Evolutionary conservation across 2,888 invertebrate genomes (phyloP).

Genomic region (Cephus runcator): DNA sequence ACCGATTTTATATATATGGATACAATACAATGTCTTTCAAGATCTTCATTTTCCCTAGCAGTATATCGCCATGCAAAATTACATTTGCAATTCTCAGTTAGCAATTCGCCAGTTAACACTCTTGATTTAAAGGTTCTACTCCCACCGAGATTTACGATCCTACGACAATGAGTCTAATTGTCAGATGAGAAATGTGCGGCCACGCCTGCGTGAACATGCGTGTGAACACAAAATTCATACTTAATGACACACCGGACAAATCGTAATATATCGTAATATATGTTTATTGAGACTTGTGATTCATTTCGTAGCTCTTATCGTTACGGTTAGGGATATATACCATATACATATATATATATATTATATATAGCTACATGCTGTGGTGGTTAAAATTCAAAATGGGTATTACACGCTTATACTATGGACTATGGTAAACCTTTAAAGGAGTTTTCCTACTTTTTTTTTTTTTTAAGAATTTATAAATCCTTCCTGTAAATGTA

Average conservation of each 20-base stretch:
- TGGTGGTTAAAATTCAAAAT: neutral
- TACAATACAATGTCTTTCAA: neutral
- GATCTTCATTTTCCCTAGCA: neutral
- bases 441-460: neutral
- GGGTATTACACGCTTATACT: neutral
- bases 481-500: neutral
- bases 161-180: conserved; percentile 36
- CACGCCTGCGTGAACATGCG: conserved; percentile 31
- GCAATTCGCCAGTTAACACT: neutral
- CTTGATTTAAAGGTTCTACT: neutral
- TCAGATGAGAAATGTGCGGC: conserved; percentile 32
- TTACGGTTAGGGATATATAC: neutral
- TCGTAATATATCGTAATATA: conserved; percentile 37
- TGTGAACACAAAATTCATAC: conserved; percentile 31
- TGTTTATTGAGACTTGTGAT: conserved; percentile 12
- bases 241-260: conserved; percentile 36
- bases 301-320: neutral
- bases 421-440: neutral
- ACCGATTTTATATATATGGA: neutral
- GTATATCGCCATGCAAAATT: neutral
- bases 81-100: neutral
- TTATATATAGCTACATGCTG: neutral
- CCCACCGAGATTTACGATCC: conserved; percentile 26
- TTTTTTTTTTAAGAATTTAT: neutral
- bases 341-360: too few relatives aligned